Evolutionary conservation across 2,888 invertebrate genomes (phyloP).

Genomic region (Sericinus montela): DNA sequence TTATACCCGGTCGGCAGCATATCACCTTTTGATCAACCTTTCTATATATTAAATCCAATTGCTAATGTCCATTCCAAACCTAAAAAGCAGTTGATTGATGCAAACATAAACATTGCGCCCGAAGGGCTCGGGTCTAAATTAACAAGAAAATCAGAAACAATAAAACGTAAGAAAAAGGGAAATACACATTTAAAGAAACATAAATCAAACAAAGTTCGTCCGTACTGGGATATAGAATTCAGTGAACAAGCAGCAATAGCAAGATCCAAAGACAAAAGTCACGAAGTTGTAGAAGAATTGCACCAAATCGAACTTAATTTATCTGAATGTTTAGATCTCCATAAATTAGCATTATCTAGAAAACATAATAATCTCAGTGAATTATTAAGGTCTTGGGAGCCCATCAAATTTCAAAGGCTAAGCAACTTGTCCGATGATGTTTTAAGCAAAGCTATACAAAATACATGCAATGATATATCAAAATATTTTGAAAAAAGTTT

Average conservation of each 20-base stretch:
- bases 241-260: not conserved
- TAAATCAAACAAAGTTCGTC: not conserved
- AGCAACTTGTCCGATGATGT: not conserved
- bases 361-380: not conserved
- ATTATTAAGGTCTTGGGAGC: not conserved
- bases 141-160: not conserved
- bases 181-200: not conserved
- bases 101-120: not conserved
- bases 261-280: not conserved
- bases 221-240: not conserved
- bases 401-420: not conserved
- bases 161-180: not conserved
- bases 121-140: not conserved
- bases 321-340: not conserved
- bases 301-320: not conserved
- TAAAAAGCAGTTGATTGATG: not conserved
- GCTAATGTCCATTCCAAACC: not conserved
- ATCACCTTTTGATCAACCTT: constrained; percentile 1
- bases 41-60: constrained; percentile 2
- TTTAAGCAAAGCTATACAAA: not conserved
- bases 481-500: not conserved
- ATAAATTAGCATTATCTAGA: not conserved
- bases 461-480: not conserved
- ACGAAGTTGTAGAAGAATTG: not conserved
- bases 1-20: not conserved